Percentiles rank a stretch among this genome's conserved stretches.
These are phyloP conservation scores for Ptilonorhynchus violaceus DNA, from an alignment of 2,113 vertebrate species.

Conservation along the genomic window DNA sequence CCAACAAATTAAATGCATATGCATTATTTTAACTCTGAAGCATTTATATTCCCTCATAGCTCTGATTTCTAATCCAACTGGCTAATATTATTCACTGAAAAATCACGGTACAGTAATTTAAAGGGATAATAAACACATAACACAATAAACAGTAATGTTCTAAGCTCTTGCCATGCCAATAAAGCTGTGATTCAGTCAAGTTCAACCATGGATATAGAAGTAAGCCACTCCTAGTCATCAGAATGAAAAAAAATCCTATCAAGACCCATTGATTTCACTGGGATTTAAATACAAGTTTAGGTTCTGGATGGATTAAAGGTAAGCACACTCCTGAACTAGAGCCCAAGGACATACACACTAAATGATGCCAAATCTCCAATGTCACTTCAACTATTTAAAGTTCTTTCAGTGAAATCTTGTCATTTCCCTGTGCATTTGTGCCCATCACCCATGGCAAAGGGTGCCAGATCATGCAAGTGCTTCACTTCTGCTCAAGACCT, in stretches of 20 bases:
- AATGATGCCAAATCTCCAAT: neutral
- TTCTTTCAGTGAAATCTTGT: neutral
- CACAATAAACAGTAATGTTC: neutral
- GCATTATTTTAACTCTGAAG: constrained; percentile 41
- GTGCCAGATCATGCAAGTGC: neutral
- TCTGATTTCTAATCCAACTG: constrained; percentile 29
- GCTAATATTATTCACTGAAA: constrained; percentile 29
- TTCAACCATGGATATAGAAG: neutral
- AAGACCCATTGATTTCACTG: neutral
- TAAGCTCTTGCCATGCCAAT: neutral
- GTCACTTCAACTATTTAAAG: neutral
- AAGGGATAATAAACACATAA: constrained; percentile 44
- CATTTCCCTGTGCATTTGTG: neutral
- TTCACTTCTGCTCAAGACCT: neutral
- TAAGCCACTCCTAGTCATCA: neutral
- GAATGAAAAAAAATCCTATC: neutral
- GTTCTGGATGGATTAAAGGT: neutral
- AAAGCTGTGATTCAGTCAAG: constrained; percentile 10
- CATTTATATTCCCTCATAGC: constrained; percentile 42
- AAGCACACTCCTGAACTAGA: neutral
- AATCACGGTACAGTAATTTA: constrained; percentile 34
- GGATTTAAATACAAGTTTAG: neutral
- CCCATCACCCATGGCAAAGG: neutral
- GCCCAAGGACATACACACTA: neutral
- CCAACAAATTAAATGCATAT: constrained; percentile 28